A percentile compares a stretch with the other conserved stretches of the same genome.
Evolutionary conservation across 2,797 vertebrate species (phyloP).

Genomic region (Discoglossus pictus): DNA sequence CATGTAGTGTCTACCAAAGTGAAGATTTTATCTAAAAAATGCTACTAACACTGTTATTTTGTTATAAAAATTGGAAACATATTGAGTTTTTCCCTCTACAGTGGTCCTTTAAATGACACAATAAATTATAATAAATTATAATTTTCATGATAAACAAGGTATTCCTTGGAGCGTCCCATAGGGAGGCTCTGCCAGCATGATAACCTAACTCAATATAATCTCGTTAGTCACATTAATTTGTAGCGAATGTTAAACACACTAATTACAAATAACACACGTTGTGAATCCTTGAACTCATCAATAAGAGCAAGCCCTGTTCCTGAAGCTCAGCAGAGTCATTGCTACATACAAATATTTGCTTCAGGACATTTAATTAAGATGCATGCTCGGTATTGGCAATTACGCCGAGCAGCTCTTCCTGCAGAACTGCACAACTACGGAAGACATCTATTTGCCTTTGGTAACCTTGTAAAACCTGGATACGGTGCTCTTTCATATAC

Average conservation of each 20-base stretch:
- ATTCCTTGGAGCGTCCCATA: no score
- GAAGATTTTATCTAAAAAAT: no score
- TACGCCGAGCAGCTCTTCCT: slow-evolving; percentile 10
- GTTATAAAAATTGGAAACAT: no score
- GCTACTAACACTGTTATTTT: no score
- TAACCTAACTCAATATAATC: not conserved
- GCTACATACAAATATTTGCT: slow-evolving; percentile 30
- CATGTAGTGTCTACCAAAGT: no score
- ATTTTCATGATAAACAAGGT: no score
- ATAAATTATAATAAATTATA: no score
- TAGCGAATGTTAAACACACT: not conserved
- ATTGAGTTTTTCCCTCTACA: no score
- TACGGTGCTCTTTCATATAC: no score
- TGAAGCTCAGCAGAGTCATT: not conserved
- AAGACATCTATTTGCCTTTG: not conserved
- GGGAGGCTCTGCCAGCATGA: not conserved
- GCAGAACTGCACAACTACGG: not conserved
- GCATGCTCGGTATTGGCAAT: not conserved
- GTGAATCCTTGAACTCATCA: not conserved
- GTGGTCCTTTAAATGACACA: no score
- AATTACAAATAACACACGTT: slow-evolving; percentile 1
- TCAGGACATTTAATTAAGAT: slow-evolving; percentile 25
- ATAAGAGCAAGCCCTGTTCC: not conserved
- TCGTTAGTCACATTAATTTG: not conserved
- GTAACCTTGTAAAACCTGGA: slow-evolving; percentile 3